Conservation (phyloP, 2,797 vertebrate species). For the Novumbra hubbsi region DNA sequence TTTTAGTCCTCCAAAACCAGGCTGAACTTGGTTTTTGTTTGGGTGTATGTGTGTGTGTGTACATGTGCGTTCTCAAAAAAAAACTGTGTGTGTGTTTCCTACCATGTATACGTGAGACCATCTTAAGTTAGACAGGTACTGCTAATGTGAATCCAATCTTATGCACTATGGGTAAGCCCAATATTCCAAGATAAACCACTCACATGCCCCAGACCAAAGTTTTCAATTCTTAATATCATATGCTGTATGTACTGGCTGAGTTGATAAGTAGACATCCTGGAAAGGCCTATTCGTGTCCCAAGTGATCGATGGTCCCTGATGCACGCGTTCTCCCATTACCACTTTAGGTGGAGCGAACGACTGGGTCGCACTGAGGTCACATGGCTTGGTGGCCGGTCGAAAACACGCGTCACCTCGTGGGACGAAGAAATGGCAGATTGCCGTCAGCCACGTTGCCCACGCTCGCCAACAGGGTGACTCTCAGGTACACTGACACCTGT, state of each 20-base stretch:
- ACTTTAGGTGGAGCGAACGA: slow-evolving; percentile 39
- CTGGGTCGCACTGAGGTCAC: slow-evolving; percentile 68
- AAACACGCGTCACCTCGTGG: slow-evolving; percentile 58
- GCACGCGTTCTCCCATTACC: slow-evolving; percentile 55
- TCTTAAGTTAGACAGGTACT: not conserved
- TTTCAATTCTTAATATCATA: not conserved
- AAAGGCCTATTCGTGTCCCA: slow-evolving; percentile 59
- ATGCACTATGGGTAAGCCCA: slow-evolving; percentile 25
- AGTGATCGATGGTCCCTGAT: slow-evolving; percentile 57
- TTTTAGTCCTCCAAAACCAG: slow-evolving; percentile 25
- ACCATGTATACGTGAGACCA: not conserved
- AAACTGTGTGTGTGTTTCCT: slow-evolving; percentile 18
- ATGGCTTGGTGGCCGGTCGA: slow-evolving; percentile 51
- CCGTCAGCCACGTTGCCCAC: too few relatives aligned
- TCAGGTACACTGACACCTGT: slow-evolving; percentile 27
- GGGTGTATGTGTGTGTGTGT: slow-evolving; percentile 14
- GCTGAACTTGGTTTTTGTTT: slow-evolving; percentile 18
- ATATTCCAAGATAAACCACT: slow-evolving; percentile 17
- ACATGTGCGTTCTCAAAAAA: not conserved
- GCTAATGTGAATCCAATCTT: slow-evolving; percentile 20
- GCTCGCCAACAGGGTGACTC: not conserved
- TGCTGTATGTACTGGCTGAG: slow-evolving; percentile 52
- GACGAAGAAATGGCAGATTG: too few relatives aligned
- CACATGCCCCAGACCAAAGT: not conserved
- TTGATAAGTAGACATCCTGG: slow-evolving; percentile 57